Conservation (phyloP, 2,888 invertebrate genomes). For the Stenichneumon culpator region DNA sequence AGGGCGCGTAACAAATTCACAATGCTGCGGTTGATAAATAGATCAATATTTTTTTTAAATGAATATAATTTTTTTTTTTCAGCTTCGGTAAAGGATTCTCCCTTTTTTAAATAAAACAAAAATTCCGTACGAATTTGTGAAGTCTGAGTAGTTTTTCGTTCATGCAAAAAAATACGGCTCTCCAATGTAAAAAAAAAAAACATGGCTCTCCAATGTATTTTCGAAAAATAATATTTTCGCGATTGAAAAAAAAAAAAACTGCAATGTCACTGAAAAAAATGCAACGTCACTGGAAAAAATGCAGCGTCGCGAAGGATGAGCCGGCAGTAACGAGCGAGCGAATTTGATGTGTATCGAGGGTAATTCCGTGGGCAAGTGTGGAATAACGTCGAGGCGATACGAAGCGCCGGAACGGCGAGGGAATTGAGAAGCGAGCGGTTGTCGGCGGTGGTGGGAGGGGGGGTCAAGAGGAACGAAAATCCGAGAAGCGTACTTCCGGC, state of each 20-base stretch:
- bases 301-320: slow-evolving; percentile 8
- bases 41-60: too few species aligned
- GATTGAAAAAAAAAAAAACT: not conserved
- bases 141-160: too few species aligned
- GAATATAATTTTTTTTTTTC: too few species aligned
- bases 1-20: not conserved
- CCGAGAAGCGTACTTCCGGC: slow-evolving; percentile 81
- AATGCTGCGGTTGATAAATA: not conserved
- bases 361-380: slow-evolving; percentile 53
- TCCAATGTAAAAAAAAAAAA: too few species aligned
- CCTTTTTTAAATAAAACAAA: too few species aligned
- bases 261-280: not conserved
- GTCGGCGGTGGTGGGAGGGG: slow-evolving; percentile 29
- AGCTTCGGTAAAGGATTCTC: too few species aligned
- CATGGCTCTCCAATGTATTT: too few species aligned
- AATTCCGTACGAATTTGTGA: too few species aligned
- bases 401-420: slow-evolving; percentile 2
- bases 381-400: slow-evolving; percentile 46
- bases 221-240: too few species aligned
- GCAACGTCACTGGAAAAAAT: not conserved
- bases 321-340: slow-evolving; percentile 25
- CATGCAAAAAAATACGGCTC: too few species aligned
- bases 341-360: slow-evolving; percentile 52
- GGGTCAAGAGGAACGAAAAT: slow-evolving; percentile 69
- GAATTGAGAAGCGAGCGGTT: slow-evolving; percentile 19